Evolutionary conservation across 2,797 vertebrate species (phyloP).

Genomic region (Muscicapa striata): DNA sequence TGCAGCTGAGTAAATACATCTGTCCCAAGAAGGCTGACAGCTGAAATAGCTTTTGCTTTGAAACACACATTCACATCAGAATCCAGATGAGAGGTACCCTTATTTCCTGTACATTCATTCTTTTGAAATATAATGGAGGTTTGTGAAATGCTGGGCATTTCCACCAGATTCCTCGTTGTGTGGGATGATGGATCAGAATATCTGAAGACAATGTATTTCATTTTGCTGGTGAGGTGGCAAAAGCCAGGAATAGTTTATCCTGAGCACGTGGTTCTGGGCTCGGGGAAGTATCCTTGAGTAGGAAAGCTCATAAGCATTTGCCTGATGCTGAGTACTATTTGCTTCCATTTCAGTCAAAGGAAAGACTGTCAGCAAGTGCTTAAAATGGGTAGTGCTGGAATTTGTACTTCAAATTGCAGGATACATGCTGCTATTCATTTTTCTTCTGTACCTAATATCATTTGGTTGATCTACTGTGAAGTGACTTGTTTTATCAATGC

Average conservation of each 20-base stretch:
- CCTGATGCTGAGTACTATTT: neutral
- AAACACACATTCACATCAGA: conserved; percentile 37
- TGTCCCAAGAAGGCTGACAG: conserved; percentile 40
- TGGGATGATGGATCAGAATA: neutral
- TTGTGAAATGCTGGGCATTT: conserved; percentile 1
- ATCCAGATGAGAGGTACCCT: conserved; percentile 18
- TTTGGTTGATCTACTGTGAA: neutral
- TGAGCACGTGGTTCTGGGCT: neutral
- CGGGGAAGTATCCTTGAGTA: neutral
- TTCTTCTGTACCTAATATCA: neutral
- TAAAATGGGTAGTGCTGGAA: neutral
- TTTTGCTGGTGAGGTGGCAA: neutral
- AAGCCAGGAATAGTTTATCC: neutral
- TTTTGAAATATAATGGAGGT: conserved; percentile 17
- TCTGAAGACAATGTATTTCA: neutral
- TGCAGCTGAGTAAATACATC: conserved; percentile 71
- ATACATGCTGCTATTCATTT: fast-evolving
- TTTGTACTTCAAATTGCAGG: neutral
- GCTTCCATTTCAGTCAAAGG: neutral
- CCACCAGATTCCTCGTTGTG: neutral
- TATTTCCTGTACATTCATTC: conserved; percentile 8
- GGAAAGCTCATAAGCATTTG: neutral
- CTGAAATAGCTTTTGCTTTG: conserved; percentile 53
- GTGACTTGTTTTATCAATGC: neutral
- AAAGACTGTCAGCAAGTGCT: neutral